Evolutionary conservation across 2,797 vertebrate species (phyloP).

Genomic region (Thalassophryne amazonica): DNA sequence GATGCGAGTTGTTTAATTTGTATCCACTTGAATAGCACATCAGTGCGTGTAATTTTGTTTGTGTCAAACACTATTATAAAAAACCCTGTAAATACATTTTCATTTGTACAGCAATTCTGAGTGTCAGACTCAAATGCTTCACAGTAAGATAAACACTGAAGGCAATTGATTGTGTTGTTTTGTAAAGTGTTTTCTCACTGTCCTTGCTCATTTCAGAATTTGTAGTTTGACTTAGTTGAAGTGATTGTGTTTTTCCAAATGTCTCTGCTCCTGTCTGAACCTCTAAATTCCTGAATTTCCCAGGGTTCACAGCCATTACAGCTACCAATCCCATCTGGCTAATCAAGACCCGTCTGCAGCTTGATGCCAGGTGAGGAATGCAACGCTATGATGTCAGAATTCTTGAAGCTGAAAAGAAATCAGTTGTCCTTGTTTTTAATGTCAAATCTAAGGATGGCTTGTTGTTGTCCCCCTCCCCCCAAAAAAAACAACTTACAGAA

Average conservation of each 20-base stretch:
- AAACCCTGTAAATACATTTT: no score
- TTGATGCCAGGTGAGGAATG: conserved; percentile 94
- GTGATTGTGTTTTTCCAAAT: conserved; percentile 35
- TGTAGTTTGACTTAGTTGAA: conserved; percentile 20
- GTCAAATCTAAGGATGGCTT: no score
- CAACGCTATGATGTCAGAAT: background rate
- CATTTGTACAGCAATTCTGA: background rate
- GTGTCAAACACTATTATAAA: no score
- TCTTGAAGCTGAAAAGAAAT: background rate
- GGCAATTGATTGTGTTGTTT: conserved; percentile 47
- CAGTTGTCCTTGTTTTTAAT: background rate
- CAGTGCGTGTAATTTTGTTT: no score
- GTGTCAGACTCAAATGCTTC: background rate
- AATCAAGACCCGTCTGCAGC: conserved; percentile 95
- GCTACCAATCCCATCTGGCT: conserved; percentile 98
- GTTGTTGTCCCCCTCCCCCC: no score
- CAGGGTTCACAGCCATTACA: conserved; percentile 92
- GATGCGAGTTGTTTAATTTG: conserved; percentile 15
- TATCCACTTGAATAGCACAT: conserved; percentile 32
- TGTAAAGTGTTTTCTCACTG: conserved; percentile 58
- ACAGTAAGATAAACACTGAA: conserved; percentile 3
- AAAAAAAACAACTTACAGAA: no score
- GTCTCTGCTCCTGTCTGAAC: conserved; percentile 61
- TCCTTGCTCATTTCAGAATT: conserved; percentile 37
- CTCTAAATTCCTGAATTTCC: conserved; percentile 73